Evolutionary conservation across 2,797 vertebrate genomes (phyloP).

Genomic region (Hylomyscus alleni): DNA sequence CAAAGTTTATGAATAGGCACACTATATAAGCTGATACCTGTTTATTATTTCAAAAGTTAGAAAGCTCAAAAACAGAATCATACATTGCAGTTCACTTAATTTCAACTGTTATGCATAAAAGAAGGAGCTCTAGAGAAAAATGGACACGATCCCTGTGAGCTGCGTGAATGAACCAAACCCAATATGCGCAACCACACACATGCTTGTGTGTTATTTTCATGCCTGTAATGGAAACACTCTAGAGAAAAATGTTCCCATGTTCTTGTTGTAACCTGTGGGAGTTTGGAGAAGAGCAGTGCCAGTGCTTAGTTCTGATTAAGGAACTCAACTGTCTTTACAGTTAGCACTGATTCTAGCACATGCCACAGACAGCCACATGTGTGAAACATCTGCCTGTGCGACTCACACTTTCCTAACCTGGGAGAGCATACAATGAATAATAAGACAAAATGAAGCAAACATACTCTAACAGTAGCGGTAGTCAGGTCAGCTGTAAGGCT

Average conservation of each 20-base stretch:
- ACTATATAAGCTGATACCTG: neutral
- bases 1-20: conserved; percentile 11
- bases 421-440: neutral
- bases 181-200: neutral
- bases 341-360: neutral
- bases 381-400: neutral
- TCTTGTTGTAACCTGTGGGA: neutral
- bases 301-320: conserved; percentile 9
- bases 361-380: neutral
- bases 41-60: conserved; percentile 48
- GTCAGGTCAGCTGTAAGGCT: neutral
- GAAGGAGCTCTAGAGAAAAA: neutral
- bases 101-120: conserved; percentile 31
- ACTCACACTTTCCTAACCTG: neutral
- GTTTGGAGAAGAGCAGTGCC: neutral
- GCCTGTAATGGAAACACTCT: neutral
- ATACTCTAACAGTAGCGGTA: neutral
- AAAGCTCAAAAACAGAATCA: neutral
- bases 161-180: neutral
- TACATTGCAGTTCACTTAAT: neutral
- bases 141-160: neutral
- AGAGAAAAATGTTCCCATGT: conserved; percentile 10
- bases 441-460: conserved; percentile 21
- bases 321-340: neutral
- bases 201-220: neutral